Conservation (phyloP, 1,140 invertebrate species). For the Orius insidiosus region DNA sequence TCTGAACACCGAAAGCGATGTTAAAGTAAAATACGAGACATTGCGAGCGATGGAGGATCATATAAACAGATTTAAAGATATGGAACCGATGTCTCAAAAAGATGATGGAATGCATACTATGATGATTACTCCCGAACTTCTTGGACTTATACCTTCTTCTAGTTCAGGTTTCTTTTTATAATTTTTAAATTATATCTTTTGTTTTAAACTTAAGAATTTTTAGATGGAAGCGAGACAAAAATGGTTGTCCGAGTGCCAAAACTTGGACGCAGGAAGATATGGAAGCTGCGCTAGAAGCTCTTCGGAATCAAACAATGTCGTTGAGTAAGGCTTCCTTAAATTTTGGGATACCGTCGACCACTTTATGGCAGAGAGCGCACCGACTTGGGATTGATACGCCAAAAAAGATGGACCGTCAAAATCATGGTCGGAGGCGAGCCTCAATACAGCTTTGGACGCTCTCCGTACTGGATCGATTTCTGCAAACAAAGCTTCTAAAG, state of each 20-base stretch:
- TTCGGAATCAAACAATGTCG: slow-evolving; percentile 70
- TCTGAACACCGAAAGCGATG: slow-evolving; percentile 25
- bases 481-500: slow-evolving; percentile 77
- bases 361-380: slow-evolving; percentile 57
- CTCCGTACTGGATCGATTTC: slow-evolving; percentile 65
- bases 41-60: slow-evolving; percentile 43
- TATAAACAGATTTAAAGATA: neutral
- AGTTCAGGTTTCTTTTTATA: slow-evolving; percentile 18
- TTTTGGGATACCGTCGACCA: slow-evolving; percentile 76
- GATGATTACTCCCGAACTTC: slow-evolving; percentile 47
- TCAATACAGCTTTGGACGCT: slow-evolving; percentile 62
- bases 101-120: slow-evolving; percentile 32
- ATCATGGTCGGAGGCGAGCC: slow-evolving; percentile 70
- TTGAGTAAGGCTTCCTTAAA: slow-evolving; percentile 67
- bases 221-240: too few species aligned
- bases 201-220: too few species aligned
- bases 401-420: slow-evolving; percentile 74
- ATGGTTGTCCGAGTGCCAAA: slow-evolving; percentile 32
- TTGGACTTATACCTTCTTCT: slow-evolving; percentile 40
- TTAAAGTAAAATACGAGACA: slow-evolving; percentile 47
- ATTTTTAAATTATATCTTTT: neutral
- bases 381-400: slow-evolving; percentile 54
- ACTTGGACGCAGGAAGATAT: slow-evolving; percentile 77
- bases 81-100: slow-evolving; percentile 20
- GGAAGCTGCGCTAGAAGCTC: slow-evolving; percentile 67